Base-by-base conservation (phyloP, 2,888 invertebrate species). In the Rhagophthalmus giganteus region DNA sequence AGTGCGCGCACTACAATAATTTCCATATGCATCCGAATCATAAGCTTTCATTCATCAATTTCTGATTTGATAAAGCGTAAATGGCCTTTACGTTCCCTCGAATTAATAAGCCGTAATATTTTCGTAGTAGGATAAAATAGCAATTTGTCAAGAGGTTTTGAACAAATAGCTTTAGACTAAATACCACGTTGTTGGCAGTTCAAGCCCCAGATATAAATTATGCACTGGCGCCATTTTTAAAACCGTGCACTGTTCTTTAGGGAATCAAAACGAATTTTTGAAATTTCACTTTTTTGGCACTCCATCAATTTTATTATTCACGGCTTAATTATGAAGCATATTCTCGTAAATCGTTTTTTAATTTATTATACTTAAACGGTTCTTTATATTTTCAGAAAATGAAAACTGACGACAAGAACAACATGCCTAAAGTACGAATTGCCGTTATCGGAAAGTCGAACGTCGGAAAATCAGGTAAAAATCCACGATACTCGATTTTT, bases 401-500 rank as follows among this genome's bases (percentile, higher is more conserved):
- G 81, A 81, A 80, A 74, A 78, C 80, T 50, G 81, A 81, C 60
- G 85, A 85, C 69, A 86, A 86, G 69, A 83, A 79, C 68, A 80
- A 77, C 60, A 77, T 81, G 59, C 82, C 85, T 54, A 83, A 85
- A 65, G 85, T 87, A 51, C 81, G 87, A 61, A 82, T 88, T 62
- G 87, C 86, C 41, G 87, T 88, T 59, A 82, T 88, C 63, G 88
- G 88, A 64, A 86, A 85, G 76, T 82, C 85, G 50, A 82, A 87
- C 76, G 88, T 88, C 63, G 88, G 88, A 68, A 88, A 88, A 81
- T 87, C 88, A 74, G 88, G 87, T 88, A 78, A 80, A 20, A 20
- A n/a, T n/a, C n/a, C n/a, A n/a, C n/a, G 76, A 54, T 9, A 30
- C 31, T 32, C 26, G 16, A n/a, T n/a, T n/a, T n/a, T n/a, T n/a